These are phyloP conservation scores for Elachura formosa DNA, from an alignment of 2,113 vertebrate genomes.

Conservation along the genomic window DNA sequence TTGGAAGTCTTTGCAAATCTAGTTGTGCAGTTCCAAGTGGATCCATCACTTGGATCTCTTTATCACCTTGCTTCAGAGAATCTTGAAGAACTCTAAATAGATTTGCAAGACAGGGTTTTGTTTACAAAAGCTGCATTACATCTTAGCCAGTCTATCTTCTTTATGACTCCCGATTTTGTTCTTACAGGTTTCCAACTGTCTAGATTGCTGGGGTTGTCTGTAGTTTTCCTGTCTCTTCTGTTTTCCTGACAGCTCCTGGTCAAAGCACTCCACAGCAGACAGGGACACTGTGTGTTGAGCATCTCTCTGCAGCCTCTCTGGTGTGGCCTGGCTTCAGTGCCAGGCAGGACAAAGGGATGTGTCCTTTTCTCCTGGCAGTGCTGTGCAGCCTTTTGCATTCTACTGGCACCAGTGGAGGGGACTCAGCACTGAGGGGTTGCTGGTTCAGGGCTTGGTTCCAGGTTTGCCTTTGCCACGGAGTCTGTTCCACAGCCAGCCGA, in stretches of 20 bases:
- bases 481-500: neutral
- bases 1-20: neutral
- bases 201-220: neutral
- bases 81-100: neutral
- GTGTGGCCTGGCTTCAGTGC: neutral
- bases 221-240: neutral
- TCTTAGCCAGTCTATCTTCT: neutral
- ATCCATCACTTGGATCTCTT: neutral
- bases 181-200: neutral
- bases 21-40: neutral
- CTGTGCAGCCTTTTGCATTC: neutral
- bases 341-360: neutral
- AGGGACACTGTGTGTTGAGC: neutral
- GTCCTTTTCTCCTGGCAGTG: neutral
- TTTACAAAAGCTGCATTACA: neutral
- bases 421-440: neutral
- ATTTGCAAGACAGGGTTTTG: neutral
- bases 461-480: accelerated
- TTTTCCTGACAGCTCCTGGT: neutral
- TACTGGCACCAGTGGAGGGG: neutral
- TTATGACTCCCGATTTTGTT: neutral
- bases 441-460: neutral
- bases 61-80: neutral
- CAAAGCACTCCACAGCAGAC: neutral
- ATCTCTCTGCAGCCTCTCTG: neutral